phyloP scores from a whole-genome alignment of 2,888 invertebrate genomes.

The Leucophora obtusa region DNA sequence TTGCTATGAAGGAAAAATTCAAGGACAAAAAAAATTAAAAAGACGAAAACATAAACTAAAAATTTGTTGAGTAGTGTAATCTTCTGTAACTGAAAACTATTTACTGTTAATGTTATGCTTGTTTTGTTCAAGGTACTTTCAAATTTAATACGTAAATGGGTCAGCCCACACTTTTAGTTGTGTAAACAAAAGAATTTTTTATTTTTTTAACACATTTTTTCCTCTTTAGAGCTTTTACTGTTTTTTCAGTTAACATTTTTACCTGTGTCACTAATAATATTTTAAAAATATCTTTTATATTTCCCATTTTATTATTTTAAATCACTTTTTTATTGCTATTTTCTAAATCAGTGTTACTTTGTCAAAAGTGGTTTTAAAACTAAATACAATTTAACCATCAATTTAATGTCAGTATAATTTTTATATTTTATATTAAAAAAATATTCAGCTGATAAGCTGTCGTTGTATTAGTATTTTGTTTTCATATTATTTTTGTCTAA shows the following conservation, averaged over 20 bases:
- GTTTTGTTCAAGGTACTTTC: no score
- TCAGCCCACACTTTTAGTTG: no score
- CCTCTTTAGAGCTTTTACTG: no score
- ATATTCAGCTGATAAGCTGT: conserved; percentile 36
- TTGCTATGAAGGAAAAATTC: no score
- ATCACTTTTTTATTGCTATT: not conserved
- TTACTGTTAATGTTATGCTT: no score
- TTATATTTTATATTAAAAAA: conserved; percentile 10
- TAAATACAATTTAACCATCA: conserved; percentile 9
- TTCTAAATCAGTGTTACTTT: conserved; percentile 15
- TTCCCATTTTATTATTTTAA: conserved; percentile 9
- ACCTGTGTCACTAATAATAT: conserved; percentile 49
- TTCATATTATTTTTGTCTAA: conserved; percentile 5
- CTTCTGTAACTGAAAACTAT: no score
- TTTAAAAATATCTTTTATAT: conserved; percentile 35
- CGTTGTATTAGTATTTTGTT: conserved; percentile 22
- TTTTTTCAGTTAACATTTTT: conserved; percentile 11
- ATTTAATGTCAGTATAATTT: conserved; percentile 11
- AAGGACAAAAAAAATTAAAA: no score
- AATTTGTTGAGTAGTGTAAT: no score
- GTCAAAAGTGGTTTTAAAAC: conserved; percentile 15
- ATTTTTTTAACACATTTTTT: no score
- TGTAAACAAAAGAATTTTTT: no score
- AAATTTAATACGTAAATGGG: no score
- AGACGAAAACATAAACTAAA: no score